Base-by-base conservation (phyloP, 2,888 invertebrate species). In the Meghimatium bilineatum region DNA sequence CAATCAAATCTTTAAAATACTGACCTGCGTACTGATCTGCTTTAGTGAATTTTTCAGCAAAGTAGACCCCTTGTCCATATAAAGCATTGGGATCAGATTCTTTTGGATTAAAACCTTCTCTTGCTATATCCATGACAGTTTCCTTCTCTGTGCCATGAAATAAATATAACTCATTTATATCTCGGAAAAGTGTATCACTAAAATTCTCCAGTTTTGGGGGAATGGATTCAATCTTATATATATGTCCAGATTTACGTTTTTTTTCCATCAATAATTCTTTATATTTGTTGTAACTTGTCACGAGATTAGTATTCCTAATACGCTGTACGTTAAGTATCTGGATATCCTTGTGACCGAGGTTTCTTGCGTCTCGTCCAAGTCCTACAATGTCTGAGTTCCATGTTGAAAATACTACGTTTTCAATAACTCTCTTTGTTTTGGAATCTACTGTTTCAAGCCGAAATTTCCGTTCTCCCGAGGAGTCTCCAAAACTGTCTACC, bases 41-140 rank as follows among this genome's bases (percentile, higher is more conserved):
- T 67, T 67, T 67, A 14, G 67, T 67, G 20, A 67, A 34, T 34
- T 32, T 34, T 32, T 67, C 67, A 12, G 67, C 34, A 67, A 67
- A 67, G 34, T 67, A 67, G 34, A 67, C 34, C 14, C 67, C 67
- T 32, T 67, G 67, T 20, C 67, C 67, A 67, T 34, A 67, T 34
- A 67, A 20, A 34, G 34, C 67, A 34, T 34, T 32, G 1, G 67
- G 67, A 20, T 67, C 67, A 67, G 34, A 17, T 8, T 6, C 17
- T 3, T 17, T 20, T 66, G 17, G 29, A 66, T 66, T 17, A 67
- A 67, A 67, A 0, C 67, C 67, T 26, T 67, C 2, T 5, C 5
- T 5, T 14, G 26, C 12, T 67, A 67, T 34, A 29, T 20, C 6
- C 29, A 17, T 66, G 32, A 34, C 67, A 17, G 34, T 17, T 32